Base-by-base conservation (phyloP, 1,140 invertebrate species). In the Bilobella aurantiaca region DNA sequence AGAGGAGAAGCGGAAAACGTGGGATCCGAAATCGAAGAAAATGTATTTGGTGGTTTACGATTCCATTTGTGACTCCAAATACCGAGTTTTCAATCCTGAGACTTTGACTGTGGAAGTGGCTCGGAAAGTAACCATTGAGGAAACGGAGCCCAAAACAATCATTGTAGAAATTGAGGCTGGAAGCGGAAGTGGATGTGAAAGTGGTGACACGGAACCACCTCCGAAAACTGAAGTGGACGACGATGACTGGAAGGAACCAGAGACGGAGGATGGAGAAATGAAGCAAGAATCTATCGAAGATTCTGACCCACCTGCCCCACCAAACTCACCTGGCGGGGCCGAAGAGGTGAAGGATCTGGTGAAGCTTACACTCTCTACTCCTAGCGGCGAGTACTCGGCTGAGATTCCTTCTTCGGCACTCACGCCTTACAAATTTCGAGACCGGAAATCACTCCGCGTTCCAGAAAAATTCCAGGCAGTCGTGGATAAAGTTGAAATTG, bases 1-100 rank as follows among this genome's bases (percentile, higher is more conserved):
- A n/a, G n/a, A n/a, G n/a, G n/a, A 42, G 34, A 42, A 42, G 18
- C 8, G 34, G 34, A 42, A 8, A 18, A 18, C 18, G 8, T 42
- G 34, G 34, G 18, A 18, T 18, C 34, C 34, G 18, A 42, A 42
- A 73, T 75, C 65, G 66, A 73, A 56, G 69, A 75, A 5, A 57
- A 42, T 42, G 34, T 42, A 12, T 42, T 42, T 42, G 8, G 34
- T 42, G 34, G 34, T 8, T 62, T n/a, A 16, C 29, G 46, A 30
- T 3, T 8, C 3, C 27, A 56, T 8, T 29, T 63, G 34, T 18
- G 8, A 8, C 8, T 18, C 8, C 8, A 42, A 42, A 42, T 42
- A 42, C 34, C 8, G 34, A 18, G 8, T 42, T 18, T 42, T 12
- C 18, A 42, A 42, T 12, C 34, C 34, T 42, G 18, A 42, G 8